Evolutionary conservation across 2,888 invertebrate species (phyloP), one percentile per base, ranked within the genome.

Genomic region (Vanessa cardui): DNA sequence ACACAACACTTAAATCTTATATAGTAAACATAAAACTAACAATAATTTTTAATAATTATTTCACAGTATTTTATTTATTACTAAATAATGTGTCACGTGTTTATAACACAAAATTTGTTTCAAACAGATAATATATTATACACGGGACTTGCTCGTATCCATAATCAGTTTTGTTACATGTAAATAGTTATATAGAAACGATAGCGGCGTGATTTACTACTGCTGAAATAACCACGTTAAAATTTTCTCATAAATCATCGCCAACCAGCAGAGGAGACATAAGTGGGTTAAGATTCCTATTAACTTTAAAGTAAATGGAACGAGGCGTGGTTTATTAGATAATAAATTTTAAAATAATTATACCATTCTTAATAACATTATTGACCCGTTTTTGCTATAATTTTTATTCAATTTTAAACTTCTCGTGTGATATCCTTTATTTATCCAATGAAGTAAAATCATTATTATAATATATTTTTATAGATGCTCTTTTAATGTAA

Each of bases 271-370:
- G 39, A 56, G 52, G 44, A 62, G 62, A 62, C 62, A 52, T 52
- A 62, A 62, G 62, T 62, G 52, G 62, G 62, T 62, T 62, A 62
- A 62, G 62, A 62, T 62, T 52, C 50, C 52, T 52, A 62, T 62
- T 52, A 62, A 62, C 62, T 62, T 62, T 62, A 52, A 62, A 52
- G 44, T 52, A 52, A 52, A 62, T 33, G 50, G 52, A 44, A 39
- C 50, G 39, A 39, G 39, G 56, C 39, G 18, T 39, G 56, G 18
- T 56, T 56, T 56, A 56, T 56, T 54, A 16, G 26, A 54, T 54
- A 54, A 54, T 54, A 54, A 54, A 31, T 54, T 31, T 31, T 21
- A 54, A 54, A 31, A 54, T 54, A 54, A 54, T 54, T 31, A 54
- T 54, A 26, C 7, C 31, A n/a, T 54, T 54, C 18, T 49, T 49